Base-by-base conservation (phyloP, 2,113 vertebrate species). In the Apteryx mantelli region DNA sequence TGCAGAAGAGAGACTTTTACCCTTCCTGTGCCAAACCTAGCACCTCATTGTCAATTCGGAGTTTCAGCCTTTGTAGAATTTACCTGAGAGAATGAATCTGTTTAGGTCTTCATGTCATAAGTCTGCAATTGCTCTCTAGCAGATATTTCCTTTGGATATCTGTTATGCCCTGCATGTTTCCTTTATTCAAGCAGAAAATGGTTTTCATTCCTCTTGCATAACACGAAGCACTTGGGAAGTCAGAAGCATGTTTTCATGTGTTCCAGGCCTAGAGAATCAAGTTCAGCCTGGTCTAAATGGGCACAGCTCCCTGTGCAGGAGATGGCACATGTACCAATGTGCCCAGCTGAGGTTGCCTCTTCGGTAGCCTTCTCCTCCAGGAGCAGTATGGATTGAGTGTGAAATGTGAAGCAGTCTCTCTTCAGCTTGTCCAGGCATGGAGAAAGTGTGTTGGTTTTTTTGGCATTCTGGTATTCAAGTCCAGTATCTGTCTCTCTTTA, bases 381-480 rank as follows among this genome's bases (percentile, higher is more conserved):
- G 32, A 1, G 1, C 52, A 34, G 28, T 19, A 20, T 3, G 2
- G n/a, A 13, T 26, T 56, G 46, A 1, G 0, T 30, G 13, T 11
- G 20, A 80, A n/a, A 15, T 48, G 42, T 2, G 56, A 78, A 71
- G 76, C 12, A 21, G 50, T 86, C 4, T 3, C 16, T 53, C 22
- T 65, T 9, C 50, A 70, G 20, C 50, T 21, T 30, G 6, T 56
- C 36, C 22, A 36, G 50, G 69, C 7, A 18, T n/a, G 17, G 13
- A 63, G 48, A 1, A 61, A 55, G 30, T 14, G 30, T 56, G 34
- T 13, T 42, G 12, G 7, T 0, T 40, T 52, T 63, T 55, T 44
- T 79, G 24, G 13, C 24, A 20, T 70, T 44, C 52, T 34, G 17
- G 25, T 82, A 52, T 76, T 94, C 16, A 69, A 50, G 7, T 40